phyloP scores from a whole-genome alignment of 2,113 vertebrate species.

The Cettia cetti region DNA sequence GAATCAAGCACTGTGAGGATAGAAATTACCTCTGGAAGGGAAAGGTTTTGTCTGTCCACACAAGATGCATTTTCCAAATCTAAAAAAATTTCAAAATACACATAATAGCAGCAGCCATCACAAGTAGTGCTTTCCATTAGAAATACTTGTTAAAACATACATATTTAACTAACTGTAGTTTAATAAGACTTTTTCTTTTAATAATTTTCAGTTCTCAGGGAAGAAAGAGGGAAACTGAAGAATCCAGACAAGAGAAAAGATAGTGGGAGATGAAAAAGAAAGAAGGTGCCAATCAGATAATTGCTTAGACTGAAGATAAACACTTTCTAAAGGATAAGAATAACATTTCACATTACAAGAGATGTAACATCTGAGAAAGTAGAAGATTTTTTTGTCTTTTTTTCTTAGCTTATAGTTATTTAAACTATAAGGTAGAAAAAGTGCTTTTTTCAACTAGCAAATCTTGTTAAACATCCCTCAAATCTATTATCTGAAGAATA shows the following conservation, averaged over 20 bases:
- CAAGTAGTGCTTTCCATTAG: background rate
- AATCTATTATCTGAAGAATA: background rate
- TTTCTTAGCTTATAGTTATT: background rate
- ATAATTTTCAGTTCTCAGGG: background rate
- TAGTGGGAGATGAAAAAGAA: background rate
- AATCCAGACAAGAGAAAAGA: background rate
- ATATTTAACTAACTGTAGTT: background rate
- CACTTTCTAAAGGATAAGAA: background rate
- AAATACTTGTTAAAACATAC: slow-evolving; percentile 10
- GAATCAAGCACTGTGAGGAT: slow-evolving; percentile 32
- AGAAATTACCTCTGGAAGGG: slow-evolving; percentile 31
- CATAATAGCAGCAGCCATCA: background rate
- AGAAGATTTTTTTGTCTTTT: background rate
- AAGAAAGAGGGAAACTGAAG: background rate
- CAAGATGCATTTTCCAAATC: background rate
- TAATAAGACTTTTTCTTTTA: background rate
- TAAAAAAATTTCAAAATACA: background rate
- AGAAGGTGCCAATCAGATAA: background rate
- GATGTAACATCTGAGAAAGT: background rate
- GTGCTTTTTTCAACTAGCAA: background rate
- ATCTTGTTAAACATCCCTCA: background rate
- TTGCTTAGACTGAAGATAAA: slow-evolving; percentile 13
- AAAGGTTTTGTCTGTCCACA: slow-evolving; percentile 18
- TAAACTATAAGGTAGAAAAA: background rate
- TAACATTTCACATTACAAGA: background rate